A percentile compares a stretch with the other conserved stretches of the same genome.
These are phyloP conservation scores for Emydura subglobosa DNA, from an alignment of 2,113 vertebrate species.

Conservation along the genomic window DNA sequence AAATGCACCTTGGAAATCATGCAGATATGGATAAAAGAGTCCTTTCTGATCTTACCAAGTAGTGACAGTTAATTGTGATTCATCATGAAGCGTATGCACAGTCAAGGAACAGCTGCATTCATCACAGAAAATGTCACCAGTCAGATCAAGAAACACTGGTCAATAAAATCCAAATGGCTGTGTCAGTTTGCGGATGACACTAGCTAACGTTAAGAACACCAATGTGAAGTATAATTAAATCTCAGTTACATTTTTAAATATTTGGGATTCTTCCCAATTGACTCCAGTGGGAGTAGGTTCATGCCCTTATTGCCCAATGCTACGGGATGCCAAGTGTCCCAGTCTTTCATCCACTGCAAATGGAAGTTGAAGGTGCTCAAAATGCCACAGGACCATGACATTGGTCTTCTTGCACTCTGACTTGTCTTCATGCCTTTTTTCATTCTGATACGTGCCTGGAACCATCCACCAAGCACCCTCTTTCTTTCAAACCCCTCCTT, in stretches of 20 bases:
- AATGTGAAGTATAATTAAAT: neutral
- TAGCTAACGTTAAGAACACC: neutral
- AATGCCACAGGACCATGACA: neutral
- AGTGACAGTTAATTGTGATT: constrained; percentile 61
- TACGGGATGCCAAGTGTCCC: neutral
- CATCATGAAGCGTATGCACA: constrained; percentile 34
- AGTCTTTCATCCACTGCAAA: neutral
- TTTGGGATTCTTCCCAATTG: neutral
- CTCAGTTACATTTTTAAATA: neutral
- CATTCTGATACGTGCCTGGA: neutral
- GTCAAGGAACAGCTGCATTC: constrained; percentile 62
- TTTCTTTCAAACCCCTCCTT: neutral
- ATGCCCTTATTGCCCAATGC: neutral
- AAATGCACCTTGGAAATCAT: constrained; percentile 56
- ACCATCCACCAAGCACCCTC: neutral
- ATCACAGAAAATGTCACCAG: constrained; percentile 63
- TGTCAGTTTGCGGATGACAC: constrained; percentile 41
- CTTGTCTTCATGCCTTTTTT: neutral
- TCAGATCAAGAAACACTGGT: constrained; percentile 52
- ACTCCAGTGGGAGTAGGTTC: neutral
- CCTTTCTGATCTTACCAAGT: constrained; percentile 39
- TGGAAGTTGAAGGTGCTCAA: neutral
- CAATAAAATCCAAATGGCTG: constrained; percentile 66
- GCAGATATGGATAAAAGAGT: constrained; percentile 40
- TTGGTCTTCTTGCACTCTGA: neutral